Evolutionary conservation across 2,113 vertebrate species (phyloP).

Genomic region (rat (Rattus norvegicus)): GRCr8 NC_086019.1:227191501-227192000

Average conservation of each 20-base stretch:
- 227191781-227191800: not conserved
- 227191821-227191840: not conserved
- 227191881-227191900: not conserved
- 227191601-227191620: not conserved
- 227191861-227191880: not conserved
- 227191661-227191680: not conserved
- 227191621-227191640: constrained; percentile 2
- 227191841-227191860: constrained; percentile 1
- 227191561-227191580: no score
- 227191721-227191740: not conserved
- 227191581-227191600: no score
- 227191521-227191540: no score
- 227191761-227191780: constrained; percentile 1
- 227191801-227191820: not conserved
- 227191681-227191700: not conserved
- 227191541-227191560: no score
- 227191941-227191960: not conserved
- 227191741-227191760: not conserved
- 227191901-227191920: not conserved
- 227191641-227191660: not conserved
- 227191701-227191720: not conserved
- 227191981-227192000: constrained; percentile 2
- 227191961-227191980: not conserved
- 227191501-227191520: no score
- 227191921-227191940: not conserved